Base-by-base conservation (phyloP, 2,888 invertebrate species). In the Apodemia duryi region DNA sequence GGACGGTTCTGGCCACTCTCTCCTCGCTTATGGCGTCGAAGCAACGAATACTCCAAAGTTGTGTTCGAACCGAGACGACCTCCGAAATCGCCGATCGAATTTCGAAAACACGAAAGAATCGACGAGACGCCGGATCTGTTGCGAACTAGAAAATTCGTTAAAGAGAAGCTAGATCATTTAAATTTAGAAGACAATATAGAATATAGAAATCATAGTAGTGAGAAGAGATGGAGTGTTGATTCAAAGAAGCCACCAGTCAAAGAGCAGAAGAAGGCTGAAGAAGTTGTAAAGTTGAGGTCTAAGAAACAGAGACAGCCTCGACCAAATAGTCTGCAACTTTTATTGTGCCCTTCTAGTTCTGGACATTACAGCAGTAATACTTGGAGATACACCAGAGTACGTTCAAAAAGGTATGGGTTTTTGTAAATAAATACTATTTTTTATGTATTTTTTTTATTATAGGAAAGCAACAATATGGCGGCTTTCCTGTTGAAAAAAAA, bases 361-460 rank as follows among this genome's bases (percentile, higher is more conserved):
- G 91, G 91, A 65, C 91, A 91, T 68, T 91, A 91, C 69, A 90
- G 88, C 72, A 91, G 91, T 69, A 86, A 82, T 65, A 91, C 91
- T 9, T 91, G 91, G 91, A 80, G 91, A 67, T 91, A 91, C 70
- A 91, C 91, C 51, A 82, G 89, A 68, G 88, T 90, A 52, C 79
- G 91, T 29, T 91, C 91, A 0, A 88, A 86, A 73, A 91, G 91
- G 91, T 91, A 74, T 67, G 86, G 4, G 29, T 63, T 62, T 68
- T 43, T 43, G 6, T 38, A 7, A 38, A 6, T 38, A 38, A 1
- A 7, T 43, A 41, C 41, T 41, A 10, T 43, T 43, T 43, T 38
- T 38, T 38, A 7, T 1, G 6, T 38, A 21, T 21, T 21, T 32
- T 32, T 32, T 32, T 3, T 32, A 4, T 32, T 4, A 32, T 32